Base-by-base conservation (phyloP, 2,113 vertebrate genomes). In the Spermophilus dauricus region DNA sequence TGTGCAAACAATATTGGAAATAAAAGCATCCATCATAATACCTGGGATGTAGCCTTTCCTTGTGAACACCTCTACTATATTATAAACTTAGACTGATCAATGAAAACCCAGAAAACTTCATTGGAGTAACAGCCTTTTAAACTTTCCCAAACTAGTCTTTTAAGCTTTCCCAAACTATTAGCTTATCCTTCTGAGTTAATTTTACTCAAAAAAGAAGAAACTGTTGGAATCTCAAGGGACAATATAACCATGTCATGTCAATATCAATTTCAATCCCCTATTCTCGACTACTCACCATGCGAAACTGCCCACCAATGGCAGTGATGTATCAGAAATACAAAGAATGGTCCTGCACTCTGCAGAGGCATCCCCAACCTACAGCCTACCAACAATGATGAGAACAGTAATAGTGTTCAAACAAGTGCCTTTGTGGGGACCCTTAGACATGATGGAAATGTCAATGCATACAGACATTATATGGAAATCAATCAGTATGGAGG, bases 351-450 rank as follows among this genome's bases (percentile, higher is more conserved):
- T 1, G 28, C 20, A 58, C 34, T 16, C 65, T 20, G 10, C n/a
- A 24, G 58, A 48, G 42, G 2, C 81, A 32, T 5, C 17, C 45
- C 84, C 89, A 12, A 0, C 1, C 3, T 5, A 26, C 26, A 70
- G 8, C 6, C 34, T 10, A 1, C 53, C 76, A 1, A 28, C 0
- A 0, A 6, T 1, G 24, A 20, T 0, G 0, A 63, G 10, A 48
- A 75, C 32, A 67, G 53, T 4, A 5, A 14, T 17, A 2, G 14
- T 39, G 1, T 2, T 42, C 26, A 67, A 67, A 14, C 12, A 30
- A 67, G 30, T 69, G 30, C 30, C 32, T 69, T 63, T 69, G 30
- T 26, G 28, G 26, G 65, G 13, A 34, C 13, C 65, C 65, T 69
- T 69, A 69, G 30, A 69, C 65, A 34, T 12, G 4, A 32, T 32